phyloP scores from a whole-genome alignment of 2,888 invertebrate species.

The Acleris laterana region DNA sequence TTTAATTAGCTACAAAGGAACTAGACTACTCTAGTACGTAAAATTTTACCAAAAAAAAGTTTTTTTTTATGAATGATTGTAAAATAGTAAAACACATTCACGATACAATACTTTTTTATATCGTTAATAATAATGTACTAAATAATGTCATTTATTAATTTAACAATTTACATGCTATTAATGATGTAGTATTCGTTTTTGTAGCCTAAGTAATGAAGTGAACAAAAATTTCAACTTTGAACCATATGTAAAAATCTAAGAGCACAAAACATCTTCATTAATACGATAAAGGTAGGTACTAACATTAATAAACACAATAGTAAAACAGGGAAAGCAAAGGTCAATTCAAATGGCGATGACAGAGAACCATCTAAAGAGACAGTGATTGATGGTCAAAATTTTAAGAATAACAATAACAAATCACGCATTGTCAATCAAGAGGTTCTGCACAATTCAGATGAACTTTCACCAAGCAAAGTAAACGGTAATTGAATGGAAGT shows the following conservation, averaged over 20 bases:
- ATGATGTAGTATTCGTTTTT: too few relatives aligned
- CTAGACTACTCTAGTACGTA: too few relatives aligned
- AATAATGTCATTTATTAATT: too few relatives aligned
- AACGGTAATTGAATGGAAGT: constrained; percentile 26
- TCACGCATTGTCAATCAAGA: constrained; percentile 24
- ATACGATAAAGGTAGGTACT: background rate
- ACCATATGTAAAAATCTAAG: background rate
- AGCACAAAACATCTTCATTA: background rate
- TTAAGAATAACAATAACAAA: constrained; percentile 29
- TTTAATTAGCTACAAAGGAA: too few relatives aligned
- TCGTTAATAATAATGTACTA: too few relatives aligned
- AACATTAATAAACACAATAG: constrained; percentile 5
- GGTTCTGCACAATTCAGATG: constrained; percentile 9
- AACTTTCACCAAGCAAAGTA: constrained; percentile 25
- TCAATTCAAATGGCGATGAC: constrained; percentile 13
- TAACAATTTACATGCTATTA: too few relatives aligned
- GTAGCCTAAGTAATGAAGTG: too few relatives aligned
- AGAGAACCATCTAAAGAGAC: constrained; percentile 1
- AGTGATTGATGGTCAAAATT: constrained; percentile 22
- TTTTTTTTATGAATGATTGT: too few relatives aligned
- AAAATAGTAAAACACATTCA: too few relatives aligned
- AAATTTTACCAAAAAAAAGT: too few relatives aligned
- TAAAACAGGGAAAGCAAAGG: constrained; percentile 24
- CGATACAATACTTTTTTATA: too few relatives aligned
- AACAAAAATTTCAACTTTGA: too few relatives aligned